Percentiles rank a stretch among this genome's conserved stretches.
Evolutionary conservation across 2,113 vertebrate genomes (phyloP).

Genomic region (Barbus barbus): DNA sequence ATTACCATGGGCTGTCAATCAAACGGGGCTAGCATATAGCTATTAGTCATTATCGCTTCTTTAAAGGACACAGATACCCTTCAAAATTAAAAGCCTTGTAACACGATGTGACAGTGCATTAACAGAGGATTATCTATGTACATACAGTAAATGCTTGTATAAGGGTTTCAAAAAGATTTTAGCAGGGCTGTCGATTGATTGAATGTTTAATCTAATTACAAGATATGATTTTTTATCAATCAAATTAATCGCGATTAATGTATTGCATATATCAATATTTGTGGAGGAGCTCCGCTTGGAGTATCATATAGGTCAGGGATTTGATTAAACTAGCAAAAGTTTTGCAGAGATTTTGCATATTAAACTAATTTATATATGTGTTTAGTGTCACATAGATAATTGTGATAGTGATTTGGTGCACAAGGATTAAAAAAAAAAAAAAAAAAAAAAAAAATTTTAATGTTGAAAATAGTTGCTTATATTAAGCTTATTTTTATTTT

Average conservation of each 20-base stretch:
- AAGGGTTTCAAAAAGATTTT: background rate
- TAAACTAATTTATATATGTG: background rate
- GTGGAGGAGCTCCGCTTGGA: background rate
- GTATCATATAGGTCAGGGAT: background rate
- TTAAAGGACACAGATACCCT: conserved; percentile 44
- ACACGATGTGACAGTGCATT: background rate
- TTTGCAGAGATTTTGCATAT: background rate
- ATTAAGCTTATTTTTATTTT: background rate
- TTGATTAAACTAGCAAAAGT: background rate
- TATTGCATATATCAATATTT: background rate
- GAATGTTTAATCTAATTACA: background rate
- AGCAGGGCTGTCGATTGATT: background rate
- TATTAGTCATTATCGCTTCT: conserved; percentile 32
- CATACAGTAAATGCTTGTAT: conserved; percentile 10
- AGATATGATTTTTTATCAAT: conserved; percentile 1
- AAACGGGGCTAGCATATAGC: conserved; percentile 1
- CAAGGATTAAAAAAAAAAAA: no score
- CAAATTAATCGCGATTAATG: background rate
- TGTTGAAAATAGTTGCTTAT: background rate
- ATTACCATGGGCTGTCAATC: conserved; percentile 47
- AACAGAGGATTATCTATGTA: conserved; percentile 8
- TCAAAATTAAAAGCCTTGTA: conserved; percentile 33
- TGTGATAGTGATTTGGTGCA: background rate
- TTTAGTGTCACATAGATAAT: background rate
- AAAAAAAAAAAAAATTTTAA: background rate